Conservation (phyloP, 2,113 vertebrate species). For the Bufo bufo region DNA sequence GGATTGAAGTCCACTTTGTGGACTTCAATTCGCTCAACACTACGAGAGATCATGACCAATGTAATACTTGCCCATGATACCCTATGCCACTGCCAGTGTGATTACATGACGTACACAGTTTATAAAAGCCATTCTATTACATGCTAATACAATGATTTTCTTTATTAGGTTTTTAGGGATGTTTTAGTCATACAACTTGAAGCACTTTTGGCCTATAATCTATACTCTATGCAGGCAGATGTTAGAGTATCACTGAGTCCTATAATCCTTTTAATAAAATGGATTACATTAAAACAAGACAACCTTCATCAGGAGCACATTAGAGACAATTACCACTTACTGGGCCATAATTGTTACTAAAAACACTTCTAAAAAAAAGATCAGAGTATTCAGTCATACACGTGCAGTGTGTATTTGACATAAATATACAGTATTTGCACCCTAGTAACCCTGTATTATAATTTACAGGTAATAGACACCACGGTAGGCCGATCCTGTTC, state of each 20-base stretch:
- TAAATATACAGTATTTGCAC: not conserved
- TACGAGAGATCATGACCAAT: too few relatives aligned
- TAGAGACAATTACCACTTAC: not conserved
- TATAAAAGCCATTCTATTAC: too few relatives aligned
- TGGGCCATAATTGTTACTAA: not conserved
- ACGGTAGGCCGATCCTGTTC: not conserved
- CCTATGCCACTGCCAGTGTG: too few relatives aligned
- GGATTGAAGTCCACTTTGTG: too few relatives aligned
- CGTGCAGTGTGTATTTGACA: not conserved
- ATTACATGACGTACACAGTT: too few relatives aligned
- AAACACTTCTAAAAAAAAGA: not conserved
- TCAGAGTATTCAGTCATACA: not conserved
- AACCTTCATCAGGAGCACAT: not conserved
- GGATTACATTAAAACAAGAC: constrained; percentile 22
- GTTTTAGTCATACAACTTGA: not conserved
- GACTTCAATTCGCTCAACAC: too few relatives aligned
- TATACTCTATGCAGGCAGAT: not conserved
- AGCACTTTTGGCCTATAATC: not conserved
- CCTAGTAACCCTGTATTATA: not conserved
- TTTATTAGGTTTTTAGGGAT: too few relatives aligned
- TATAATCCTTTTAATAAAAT: constrained; percentile 16
- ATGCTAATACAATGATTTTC: too few relatives aligned
- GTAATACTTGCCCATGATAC: too few relatives aligned
- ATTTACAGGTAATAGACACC: not conserved
- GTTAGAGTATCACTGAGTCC: not conserved